Percentiles rank a stretch among this genome's conserved stretches.
These are phyloP conservation scores for Bombus breviceps DNA, from an alignment of 1,140 invertebrate genomes.

Conservation along the genomic window DNA sequence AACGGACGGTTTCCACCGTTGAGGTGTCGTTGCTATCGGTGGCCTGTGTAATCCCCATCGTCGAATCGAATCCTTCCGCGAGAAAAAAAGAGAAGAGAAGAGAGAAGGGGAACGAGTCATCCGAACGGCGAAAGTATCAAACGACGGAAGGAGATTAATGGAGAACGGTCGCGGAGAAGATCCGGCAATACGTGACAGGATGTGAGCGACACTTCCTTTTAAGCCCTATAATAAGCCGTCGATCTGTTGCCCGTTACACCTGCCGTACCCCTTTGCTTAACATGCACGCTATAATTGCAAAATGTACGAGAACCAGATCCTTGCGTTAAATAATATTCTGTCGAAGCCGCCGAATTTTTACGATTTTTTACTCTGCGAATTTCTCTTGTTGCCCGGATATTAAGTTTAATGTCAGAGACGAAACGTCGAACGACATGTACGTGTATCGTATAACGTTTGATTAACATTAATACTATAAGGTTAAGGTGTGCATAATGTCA, in stretches of 20 bases:
- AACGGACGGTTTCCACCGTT: conserved; percentile 6
- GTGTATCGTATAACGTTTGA: too few relatives aligned
- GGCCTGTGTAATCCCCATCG: not conserved
- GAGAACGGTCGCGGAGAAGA: conserved; percentile 20
- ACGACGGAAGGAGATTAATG: conserved; percentile 57
- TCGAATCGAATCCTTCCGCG: not conserved
- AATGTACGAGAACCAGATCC: conserved; percentile 63
- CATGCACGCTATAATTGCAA: conserved; percentile 73
- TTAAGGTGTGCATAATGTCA: too few relatives aligned
- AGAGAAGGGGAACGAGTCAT: not conserved
- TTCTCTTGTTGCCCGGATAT: not conserved
- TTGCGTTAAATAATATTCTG: conserved; percentile 64
- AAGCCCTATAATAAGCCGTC: conserved; percentile 68
- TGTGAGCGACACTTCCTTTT: conserved; percentile 79
- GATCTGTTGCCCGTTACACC: conserved; percentile 77
- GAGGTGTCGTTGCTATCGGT: not conserved
- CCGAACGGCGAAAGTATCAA: conserved; percentile 15
- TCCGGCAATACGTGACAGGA: conserved; percentile 71
- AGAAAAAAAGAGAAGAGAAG: not conserved
- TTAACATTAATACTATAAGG: too few relatives aligned
- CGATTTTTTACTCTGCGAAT: not conserved
- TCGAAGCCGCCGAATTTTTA: conserved; percentile 19
- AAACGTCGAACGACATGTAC: too few relatives aligned
- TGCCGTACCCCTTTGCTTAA: conserved; percentile 67
- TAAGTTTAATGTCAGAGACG: too few relatives aligned